Conservation (phyloP, 2,113 vertebrate genomes). For the Anhinga rufa region DNA sequence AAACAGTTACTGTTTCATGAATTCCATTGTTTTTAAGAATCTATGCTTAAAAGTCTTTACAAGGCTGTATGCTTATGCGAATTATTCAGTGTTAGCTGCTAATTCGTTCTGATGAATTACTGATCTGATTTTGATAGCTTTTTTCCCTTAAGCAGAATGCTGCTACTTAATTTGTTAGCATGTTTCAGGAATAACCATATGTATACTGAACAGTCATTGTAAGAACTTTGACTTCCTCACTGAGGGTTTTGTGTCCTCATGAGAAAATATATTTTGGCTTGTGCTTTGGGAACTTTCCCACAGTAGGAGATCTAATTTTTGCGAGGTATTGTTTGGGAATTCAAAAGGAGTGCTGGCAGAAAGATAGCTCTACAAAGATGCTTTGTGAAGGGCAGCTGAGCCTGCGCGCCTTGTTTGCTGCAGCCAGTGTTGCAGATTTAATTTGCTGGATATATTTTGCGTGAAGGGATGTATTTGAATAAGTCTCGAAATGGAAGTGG, state of each 20-base stretch:
- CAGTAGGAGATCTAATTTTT: slow-evolving; percentile 62
- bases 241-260: slow-evolving; percentile 20
- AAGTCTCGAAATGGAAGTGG: not conserved
- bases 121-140: not conserved
- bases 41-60: not conserved
- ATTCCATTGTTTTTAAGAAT: not conserved
- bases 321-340: slow-evolving; percentile 56
- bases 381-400: slow-evolving; percentile 58
- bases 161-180: not conserved
- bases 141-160: not conserved
- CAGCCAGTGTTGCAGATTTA: slow-evolving; percentile 46
- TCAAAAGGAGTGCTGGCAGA: slow-evolving; percentile 56
- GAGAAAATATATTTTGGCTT: slow-evolving; percentile 56
- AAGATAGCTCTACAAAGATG: slow-evolving; percentile 62
- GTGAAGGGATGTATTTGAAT: not conserved
- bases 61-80: not conserved
- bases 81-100: not conserved
- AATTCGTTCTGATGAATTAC: not conserved
- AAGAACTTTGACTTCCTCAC: slow-evolving; percentile 16
- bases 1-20: not conserved
- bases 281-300: slow-evolving; percentile 64
- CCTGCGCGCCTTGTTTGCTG: not conserved
- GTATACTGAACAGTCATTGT: not conserved
- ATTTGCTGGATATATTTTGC: slow-evolving; percentile 46
- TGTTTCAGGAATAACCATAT: not conserved